phyloP scores from a whole-genome alignment of 2,113 vertebrate species.

The Microtus oregoni region DNA sequence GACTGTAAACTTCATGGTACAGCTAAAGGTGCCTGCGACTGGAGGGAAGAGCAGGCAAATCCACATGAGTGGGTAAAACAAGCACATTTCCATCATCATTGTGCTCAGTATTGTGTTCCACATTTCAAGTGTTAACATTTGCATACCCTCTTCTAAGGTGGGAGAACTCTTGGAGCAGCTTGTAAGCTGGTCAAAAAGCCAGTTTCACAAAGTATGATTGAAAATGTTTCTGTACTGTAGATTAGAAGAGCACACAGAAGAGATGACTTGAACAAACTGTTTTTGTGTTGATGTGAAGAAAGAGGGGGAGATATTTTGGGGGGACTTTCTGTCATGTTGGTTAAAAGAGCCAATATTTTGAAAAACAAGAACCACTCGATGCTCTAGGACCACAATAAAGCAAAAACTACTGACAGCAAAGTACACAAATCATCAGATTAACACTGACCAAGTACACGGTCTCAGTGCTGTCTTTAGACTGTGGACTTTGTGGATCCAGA shows the following conservation, averaged over 20 bases:
- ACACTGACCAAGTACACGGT: background rate
- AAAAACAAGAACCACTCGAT: background rate
- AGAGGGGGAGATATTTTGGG: background rate
- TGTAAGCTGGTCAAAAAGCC: background rate
- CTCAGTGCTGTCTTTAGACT: background rate
- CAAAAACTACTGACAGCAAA: background rate
- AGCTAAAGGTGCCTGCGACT: slow-evolving; percentile 97
- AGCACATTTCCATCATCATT: background rate
- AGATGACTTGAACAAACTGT: background rate
- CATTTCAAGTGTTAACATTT: background rate
- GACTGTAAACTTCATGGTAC: slow-evolving; percentile 97
- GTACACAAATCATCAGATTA: background rate
- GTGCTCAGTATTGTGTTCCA: background rate
- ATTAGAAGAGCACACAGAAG: background rate
- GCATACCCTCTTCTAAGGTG: background rate
- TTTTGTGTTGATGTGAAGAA: slow-evolving; percentile 12
- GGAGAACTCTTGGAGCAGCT: background rate
- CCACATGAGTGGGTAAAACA: background rate
- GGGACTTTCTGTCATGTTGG: background rate
- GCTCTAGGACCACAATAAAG: background rate
- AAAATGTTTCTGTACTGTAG: background rate
- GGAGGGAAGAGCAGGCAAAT: slow-evolving; percentile 24
- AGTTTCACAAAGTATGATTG: background rate
- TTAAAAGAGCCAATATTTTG: background rate
- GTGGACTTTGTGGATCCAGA: background rate